A percentile compares a stretch with the other conserved stretches of the same genome.
Conservation (phyloP, 2,113 vertebrate genomes). For the Toxotes chatareus region DNA sequence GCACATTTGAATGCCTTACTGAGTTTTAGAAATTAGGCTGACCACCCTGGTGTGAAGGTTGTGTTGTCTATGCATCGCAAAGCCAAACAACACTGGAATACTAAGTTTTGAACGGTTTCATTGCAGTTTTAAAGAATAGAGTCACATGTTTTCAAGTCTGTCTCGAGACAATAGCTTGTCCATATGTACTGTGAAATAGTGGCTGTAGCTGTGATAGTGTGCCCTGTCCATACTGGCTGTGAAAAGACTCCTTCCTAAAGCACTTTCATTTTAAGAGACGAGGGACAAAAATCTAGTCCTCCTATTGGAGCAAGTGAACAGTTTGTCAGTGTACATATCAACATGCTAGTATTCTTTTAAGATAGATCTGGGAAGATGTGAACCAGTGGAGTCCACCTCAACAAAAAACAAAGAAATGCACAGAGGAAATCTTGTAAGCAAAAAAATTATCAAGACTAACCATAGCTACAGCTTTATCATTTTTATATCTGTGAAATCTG, state of each 20-base stretch:
- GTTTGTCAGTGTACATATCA: neutral
- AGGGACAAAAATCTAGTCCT: neutral
- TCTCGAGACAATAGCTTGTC: neutral
- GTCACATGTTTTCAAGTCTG: neutral
- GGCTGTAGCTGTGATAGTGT: neutral
- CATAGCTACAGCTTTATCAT: too few relatives aligned
- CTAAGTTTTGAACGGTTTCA: neutral
- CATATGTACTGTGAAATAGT: neutral
- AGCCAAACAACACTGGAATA: neutral
- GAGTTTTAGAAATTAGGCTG: neutral
- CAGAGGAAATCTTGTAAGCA: too few relatives aligned
- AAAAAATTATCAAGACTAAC: too few relatives aligned
- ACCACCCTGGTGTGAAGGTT: slow-evolving; percentile 15
- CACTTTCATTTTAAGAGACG: neutral
- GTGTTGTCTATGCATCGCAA: slow-evolving; percentile 10
- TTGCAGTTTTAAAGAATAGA: neutral
- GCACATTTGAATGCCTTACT: slow-evolving; percentile 6
- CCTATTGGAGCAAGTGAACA: too few relatives aligned
- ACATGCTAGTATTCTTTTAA: neutral
- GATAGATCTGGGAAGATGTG: neutral
- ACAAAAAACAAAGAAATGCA: too few relatives aligned
- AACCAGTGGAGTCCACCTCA: neutral
- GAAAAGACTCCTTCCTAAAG: neutral
- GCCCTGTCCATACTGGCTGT: neutral
- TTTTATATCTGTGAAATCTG: too few relatives aligned